Evolutionary conservation across 2,797 vertebrate genomes (phyloP), one percentile per base, ranked within the genome.

Genomic region (Trichosurus vulpecula): DNA sequence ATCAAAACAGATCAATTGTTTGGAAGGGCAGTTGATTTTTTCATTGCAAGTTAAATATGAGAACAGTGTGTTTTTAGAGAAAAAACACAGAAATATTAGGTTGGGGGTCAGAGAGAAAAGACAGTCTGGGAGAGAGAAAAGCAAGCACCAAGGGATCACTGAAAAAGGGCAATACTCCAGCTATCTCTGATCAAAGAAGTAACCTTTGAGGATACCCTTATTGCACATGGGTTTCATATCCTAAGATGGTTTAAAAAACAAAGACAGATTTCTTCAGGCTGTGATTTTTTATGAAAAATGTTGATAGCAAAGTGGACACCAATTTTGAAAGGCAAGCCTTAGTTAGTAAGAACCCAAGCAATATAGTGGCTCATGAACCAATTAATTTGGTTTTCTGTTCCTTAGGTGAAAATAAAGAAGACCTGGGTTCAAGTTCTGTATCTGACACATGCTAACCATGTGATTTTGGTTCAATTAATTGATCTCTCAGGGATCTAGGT

Each of bases 291-390:
- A 87, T 41, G 92, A 94, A 90, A 95, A 94, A 92, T 66, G 90
- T 27, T 27, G 91, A 41, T 6, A 90, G 30, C 12, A 94, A 89
- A 0, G 29, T 41, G 90, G 87, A 96, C 52, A 95, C 30, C 90
- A 97, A 95, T 95, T 47, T 89, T 94, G 55, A 94, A 96, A 96
- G 93, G 94, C 51, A 96, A n/a, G 89, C 66, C 41, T 93, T 93
- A 90, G 47, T 41, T 53, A n/a, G 53, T 14, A 94, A n/a, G 35
- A 66, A 90, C 91, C 92, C 92, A 57, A n/a, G 61, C 35, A 41
- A 81, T 19, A 94, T 13, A 53, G 58, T 66, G n/a, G 57, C 35
- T 92, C 90, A 54, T 52, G 4, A 95, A 95, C 95, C 74, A 96
- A 90, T 96, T 41, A 1, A 91, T 94, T 58, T 94, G 89, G 89